phyloP scores from a whole-genome alignment of 2,888 invertebrate genomes.

The Hyposoter didymator region DNA sequence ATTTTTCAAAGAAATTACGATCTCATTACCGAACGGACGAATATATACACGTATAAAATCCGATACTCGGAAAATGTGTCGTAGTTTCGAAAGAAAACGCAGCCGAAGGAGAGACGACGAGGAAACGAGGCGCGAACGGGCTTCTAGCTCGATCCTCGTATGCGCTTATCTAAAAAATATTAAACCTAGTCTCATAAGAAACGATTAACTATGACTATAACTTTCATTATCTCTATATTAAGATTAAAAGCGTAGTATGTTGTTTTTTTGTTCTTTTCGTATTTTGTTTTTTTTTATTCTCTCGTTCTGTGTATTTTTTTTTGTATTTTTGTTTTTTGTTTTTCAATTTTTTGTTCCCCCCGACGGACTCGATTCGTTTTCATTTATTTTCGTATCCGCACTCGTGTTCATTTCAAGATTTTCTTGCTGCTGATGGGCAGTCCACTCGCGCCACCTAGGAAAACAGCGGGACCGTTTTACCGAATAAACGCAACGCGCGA shows the following conservation, averaged over 20 bases:
- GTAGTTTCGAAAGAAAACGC: constrained; percentile 64
- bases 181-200: constrained; percentile 78
- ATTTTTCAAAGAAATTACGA: constrained; percentile 65
- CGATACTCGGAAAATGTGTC: constrained; percentile 51
- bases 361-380: constrained; percentile 11
- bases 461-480: constrained; percentile 54
- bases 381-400: constrained; percentile 42
- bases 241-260: constrained; percentile 82
- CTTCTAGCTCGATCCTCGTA: constrained; percentile 69
- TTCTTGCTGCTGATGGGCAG: constrained; percentile 47
- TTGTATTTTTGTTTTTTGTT: constrained; percentile 70
- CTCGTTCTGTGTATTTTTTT: constrained; percentile 50
- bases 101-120: constrained; percentile 63
- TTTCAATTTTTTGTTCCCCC: constrained; percentile 45
- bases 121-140: constrained; percentile 57
- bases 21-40: constrained; percentile 40
- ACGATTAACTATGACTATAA: constrained; percentile 79
- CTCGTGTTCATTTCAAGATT: constrained; percentile 53
- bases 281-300: constrained; percentile 65
- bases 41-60: constrained; percentile 36
- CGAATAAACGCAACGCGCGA: constrained; percentile 55
- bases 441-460: constrained; percentile 49
- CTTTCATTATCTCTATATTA: constrained; percentile 81
- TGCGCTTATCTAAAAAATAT: constrained; percentile 79
- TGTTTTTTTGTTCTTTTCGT: constrained; percentile 74